These are phyloP conservation scores for Drosophila insularis DNA, from an alignment of 1,140 invertebrate species.

Conservation along the genomic window DNA sequence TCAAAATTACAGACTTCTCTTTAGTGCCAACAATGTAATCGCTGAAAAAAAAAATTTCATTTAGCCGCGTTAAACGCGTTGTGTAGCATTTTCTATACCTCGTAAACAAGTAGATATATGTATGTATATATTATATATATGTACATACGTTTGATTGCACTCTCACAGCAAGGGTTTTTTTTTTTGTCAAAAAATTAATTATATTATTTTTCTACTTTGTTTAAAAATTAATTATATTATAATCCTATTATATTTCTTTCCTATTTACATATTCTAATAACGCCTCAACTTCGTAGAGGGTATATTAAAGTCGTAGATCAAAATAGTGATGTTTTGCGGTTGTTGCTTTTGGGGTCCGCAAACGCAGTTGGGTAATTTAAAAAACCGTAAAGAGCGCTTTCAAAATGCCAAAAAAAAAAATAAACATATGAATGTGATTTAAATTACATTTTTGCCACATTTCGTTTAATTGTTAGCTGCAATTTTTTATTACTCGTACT, in stretches of 20 bases:
- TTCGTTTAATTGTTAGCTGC: conserved; percentile 73
- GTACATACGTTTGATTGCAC: too few species aligned
- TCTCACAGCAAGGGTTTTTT: too few species aligned
- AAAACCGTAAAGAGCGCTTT: conserved; percentile 75
- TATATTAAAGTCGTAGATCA: background rate
- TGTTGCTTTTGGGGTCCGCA: conserved; percentile 35
- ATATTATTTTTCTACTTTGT: too few species aligned
- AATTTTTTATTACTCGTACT: conserved; percentile 46
- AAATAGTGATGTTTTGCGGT: conserved; percentile 29
- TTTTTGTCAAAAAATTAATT: too few species aligned
- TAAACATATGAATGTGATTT: conserved; percentile 40
- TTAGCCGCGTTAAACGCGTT: conserved; percentile 64
- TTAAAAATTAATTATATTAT: too few species aligned
- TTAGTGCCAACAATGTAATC: conserved; percentile 55
- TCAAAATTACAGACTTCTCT: conserved; percentile 32
- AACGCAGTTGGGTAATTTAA: conserved; percentile 61
- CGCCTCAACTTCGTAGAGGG: background rate
- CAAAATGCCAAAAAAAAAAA: conserved; percentile 58
- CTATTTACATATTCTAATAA: too few species aligned
- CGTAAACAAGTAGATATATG: background rate
- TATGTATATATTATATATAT: too few species aligned
- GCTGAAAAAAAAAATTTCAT: conserved; percentile 55
- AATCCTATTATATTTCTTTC: too few species aligned
- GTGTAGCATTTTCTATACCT: conserved; percentile 35
- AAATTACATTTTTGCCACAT: conserved; percentile 76